These are phyloP conservation scores for Hypocryptadius cinnamomeus DNA, from an alignment of 2,113 vertebrate genomes.

Conservation along the genomic window DNA sequence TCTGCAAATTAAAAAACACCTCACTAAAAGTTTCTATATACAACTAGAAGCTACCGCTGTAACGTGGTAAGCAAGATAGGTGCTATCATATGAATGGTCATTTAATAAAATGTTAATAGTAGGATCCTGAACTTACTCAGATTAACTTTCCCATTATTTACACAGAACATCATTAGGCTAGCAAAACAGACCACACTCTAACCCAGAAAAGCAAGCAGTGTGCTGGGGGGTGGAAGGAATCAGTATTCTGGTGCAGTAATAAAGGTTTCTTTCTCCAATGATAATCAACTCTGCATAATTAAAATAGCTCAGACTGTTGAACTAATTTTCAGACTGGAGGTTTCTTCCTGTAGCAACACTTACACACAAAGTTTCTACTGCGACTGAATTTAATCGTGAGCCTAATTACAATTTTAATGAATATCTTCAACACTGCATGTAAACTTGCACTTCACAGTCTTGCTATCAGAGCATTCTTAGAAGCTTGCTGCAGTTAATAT, in stretches of 20 bases:
- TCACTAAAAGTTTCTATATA: not conserved
- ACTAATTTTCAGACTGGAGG: slow-evolving; percentile 77
- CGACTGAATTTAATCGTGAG: slow-evolving; percentile 75
- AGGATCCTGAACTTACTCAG: not conserved
- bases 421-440: slow-evolving; percentile 73
- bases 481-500: slow-evolving; percentile 69
- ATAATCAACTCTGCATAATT: slow-evolving; percentile 79
- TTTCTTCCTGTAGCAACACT: slow-evolving; percentile 77
- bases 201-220: slow-evolving; percentile 56
- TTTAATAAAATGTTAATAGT: slow-evolving; percentile 44
- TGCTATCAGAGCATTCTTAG: slow-evolving; percentile 62
- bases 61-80: not conserved
- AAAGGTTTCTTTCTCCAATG: slow-evolving; percentile 74
- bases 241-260: slow-evolving; percentile 71
- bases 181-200: slow-evolving; percentile 62
- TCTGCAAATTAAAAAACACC: not conserved
- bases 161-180: slow-evolving; percentile 56
- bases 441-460: slow-evolving; percentile 69
- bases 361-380: slow-evolving; percentile 73
- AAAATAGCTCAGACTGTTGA: slow-evolving; percentile 76
- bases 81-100: not conserved
- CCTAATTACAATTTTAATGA: slow-evolving; percentile 84
- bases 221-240: not conserved
- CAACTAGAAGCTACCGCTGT: not conserved
- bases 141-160: slow-evolving; percentile 57